Evolutionary conservation across 2,113 vertebrate species (phyloP).

Genomic region (Edolisoma coerulescens): DNA sequence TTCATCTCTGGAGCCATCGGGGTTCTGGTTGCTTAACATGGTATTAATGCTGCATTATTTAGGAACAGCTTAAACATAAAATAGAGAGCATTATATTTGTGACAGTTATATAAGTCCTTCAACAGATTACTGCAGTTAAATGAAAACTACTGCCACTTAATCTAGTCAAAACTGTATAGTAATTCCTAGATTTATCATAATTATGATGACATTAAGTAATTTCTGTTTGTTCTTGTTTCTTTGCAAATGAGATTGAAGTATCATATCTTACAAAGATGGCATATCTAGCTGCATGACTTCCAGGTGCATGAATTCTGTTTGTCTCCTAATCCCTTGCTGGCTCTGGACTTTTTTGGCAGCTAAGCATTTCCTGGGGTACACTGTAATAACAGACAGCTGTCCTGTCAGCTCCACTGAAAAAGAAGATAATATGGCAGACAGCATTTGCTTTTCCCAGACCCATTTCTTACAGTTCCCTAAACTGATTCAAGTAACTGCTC

Average conservation of each 20-base stretch:
- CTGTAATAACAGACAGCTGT: constrained; percentile 80
- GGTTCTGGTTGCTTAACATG: neutral
- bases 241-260: constrained; percentile 66
- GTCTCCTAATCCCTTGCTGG: constrained; percentile 67
- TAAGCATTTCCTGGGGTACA: constrained; percentile 71
- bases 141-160: constrained; percentile 37
- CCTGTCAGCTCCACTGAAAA: constrained; percentile 60
- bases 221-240: constrained; percentile 62
- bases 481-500: neutral
- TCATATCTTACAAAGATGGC: constrained; percentile 13
- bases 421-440: constrained; percentile 65
- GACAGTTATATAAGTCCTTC: neutral
- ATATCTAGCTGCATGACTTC: constrained; percentile 39
- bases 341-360: constrained; percentile 64
- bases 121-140: constrained; percentile 48
- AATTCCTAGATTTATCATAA: constrained; percentile 57
- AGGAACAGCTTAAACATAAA: neutral
- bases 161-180: constrained; percentile 34
- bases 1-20: neutral
- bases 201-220: constrained; percentile 25
- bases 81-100: neutral
- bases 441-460: neutral
- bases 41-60: neutral
- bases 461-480: constrained; percentile 23
- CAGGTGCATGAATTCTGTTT: constrained; percentile 77